phyloP scores from a whole-genome alignment of 2,888 invertebrate genomes.

The Rhagium mordax region DNA sequence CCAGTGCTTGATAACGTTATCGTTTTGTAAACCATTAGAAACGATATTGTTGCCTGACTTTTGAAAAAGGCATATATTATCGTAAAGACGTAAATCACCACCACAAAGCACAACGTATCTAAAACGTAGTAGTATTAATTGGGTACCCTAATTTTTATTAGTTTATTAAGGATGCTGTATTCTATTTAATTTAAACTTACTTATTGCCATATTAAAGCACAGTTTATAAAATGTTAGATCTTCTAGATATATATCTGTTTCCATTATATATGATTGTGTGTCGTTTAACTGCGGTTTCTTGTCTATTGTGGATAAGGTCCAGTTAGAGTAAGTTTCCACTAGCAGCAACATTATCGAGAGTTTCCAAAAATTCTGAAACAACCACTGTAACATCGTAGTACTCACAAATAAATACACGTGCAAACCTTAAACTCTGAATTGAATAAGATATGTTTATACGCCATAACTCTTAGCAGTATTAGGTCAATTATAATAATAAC shows the following conservation, averaged over 20 bases:
- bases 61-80: conserved; percentile 51
- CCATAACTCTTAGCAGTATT: conserved; percentile 84
- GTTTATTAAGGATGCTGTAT: no score
- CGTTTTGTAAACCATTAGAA: conserved; percentile 71
- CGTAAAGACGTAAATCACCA: conserved; percentile 59
- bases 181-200: no score
- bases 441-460: conserved; percentile 88
- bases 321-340: conserved; percentile 86
- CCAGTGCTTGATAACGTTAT: conserved; percentile 76
- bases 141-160: background rate
- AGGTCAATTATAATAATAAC: conserved; percentile 90
- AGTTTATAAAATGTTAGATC: conserved; percentile 65
- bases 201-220: conserved; percentile 56
- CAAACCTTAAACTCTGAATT: conserved; percentile 85
- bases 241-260: conserved; percentile 58
- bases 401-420: background rate
- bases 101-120: conserved; percentile 61
- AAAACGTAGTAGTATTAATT: conserved; percentile 43
- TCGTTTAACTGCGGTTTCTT: conserved; percentile 45
- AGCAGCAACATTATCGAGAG: conserved; percentile 83
- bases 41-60: conserved; percentile 43
- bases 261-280: conserved; percentile 52
- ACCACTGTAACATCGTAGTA: background rate
- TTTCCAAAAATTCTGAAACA: conserved; percentile 73
- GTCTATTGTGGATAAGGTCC: conserved; percentile 68